A percentile compares a stretch with the other conserved stretches of the same genome.
Conservation (phyloP, 2,113 vertebrate genomes). For the Otus sunia region DNA sequence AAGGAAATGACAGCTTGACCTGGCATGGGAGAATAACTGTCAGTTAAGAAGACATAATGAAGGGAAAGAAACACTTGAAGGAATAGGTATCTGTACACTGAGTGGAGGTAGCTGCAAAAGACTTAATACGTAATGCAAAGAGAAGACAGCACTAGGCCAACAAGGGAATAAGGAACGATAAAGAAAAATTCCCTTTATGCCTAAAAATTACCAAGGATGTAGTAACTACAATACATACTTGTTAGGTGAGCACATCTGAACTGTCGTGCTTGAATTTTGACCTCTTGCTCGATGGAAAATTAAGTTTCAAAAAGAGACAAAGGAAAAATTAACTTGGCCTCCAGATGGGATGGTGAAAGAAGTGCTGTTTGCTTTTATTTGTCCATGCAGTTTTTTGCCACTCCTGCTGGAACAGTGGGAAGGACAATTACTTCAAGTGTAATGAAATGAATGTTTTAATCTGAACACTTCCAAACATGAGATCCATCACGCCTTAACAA, state of each 20-base stretch:
- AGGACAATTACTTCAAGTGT: background rate
- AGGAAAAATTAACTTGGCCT: background rate
- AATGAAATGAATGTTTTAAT: slow-evolving; percentile 3
- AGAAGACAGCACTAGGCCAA: background rate
- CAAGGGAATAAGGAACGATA: background rate
- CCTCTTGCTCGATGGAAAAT: background rate
- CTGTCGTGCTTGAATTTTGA: background rate
- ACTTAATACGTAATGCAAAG: background rate
- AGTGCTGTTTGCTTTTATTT: background rate
- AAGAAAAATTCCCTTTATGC: background rate
- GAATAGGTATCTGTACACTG: background rate
- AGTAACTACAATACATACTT: background rate
- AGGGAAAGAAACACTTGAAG: background rate
- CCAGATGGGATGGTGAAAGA: background rate
- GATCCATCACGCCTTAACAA: slow-evolving; percentile 5
- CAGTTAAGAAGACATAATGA: background rate
- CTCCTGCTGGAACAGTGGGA: background rate
- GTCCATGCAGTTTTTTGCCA: background rate
- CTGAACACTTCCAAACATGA: background rate
- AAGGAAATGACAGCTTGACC: background rate
- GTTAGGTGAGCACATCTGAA: background rate
- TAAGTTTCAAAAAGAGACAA: background rate
- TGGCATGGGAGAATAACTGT: background rate
- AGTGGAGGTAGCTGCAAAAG: background rate
- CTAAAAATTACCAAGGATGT: background rate